Evolutionary conservation across 1,140 invertebrate genomes (phyloP).

Genomic region (Drosophila melanogaster): DNA sequence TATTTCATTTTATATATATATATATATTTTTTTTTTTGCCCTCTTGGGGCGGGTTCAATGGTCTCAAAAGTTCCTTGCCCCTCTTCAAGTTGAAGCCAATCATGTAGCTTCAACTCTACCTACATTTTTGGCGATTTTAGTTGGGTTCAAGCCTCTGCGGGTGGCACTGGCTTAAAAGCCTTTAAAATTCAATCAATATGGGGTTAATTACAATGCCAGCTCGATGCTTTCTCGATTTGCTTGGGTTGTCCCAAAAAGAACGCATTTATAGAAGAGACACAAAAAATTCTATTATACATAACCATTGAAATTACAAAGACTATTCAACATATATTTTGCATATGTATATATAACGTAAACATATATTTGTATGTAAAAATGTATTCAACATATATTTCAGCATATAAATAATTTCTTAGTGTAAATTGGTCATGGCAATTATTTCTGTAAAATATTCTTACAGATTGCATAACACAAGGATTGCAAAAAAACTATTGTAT

Average conservation of each 20-base stretch:
- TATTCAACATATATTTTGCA: no score
- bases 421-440: no score
- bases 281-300: no score
- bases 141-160: conserved; percentile 35
- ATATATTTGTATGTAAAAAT: no score
- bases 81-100: conserved; percentile 33
- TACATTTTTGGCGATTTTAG: conserved; percentile 23
- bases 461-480: no score
- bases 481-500: no score
- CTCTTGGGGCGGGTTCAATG: conserved; percentile 57
- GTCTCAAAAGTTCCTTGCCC: conserved; percentile 36
- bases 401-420: no score
- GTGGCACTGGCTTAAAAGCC: conserved; percentile 60
- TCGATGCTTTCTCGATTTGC: conserved; percentile 13
- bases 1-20: not conserved
- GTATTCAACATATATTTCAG: no score
- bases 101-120: conserved; percentile 7
- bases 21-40: conserved; percentile 8
- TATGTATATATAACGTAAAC: no score
- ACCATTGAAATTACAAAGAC: no score
- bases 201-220: conserved; percentile 66
- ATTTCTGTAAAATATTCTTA: no score
- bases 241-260: not conserved
- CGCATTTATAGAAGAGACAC: not conserved
- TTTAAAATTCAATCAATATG: conserved; percentile 75